Percentiles rank a stretch among this genome's conserved stretches.
Evolutionary conservation across 2,797 vertebrate genomes (phyloP).

Genomic region (Limnodromus scolopaceus): DNA sequence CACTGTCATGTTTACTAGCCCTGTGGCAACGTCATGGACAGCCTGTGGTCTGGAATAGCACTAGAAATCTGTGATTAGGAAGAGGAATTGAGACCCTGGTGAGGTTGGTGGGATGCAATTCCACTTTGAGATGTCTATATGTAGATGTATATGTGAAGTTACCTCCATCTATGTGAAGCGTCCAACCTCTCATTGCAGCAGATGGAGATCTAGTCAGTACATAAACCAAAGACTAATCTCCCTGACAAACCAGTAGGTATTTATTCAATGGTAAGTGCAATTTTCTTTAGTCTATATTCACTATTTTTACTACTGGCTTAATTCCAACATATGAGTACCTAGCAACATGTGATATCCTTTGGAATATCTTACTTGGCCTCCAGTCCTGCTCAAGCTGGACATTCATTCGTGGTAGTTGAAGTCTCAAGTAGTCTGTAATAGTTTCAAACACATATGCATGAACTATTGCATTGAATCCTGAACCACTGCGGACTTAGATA

Average conservation of each 20-base stretch:
- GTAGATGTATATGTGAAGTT: not conserved
- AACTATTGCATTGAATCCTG: not conserved
- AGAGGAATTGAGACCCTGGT: not conserved
- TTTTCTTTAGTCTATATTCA: not conserved
- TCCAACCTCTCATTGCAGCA: not conserved
- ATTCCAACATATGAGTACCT: not conserved
- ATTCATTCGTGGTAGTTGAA: not conserved
- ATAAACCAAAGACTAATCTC: not conserved
- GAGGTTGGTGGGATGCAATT: not conserved
- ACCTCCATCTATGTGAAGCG: not conserved
- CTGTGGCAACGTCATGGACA: rapidly evolving
- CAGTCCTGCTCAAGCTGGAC: not conserved
- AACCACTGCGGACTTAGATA: not conserved
- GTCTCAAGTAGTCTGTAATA: not conserved
- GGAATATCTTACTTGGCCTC: not conserved
- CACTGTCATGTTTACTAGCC: rapidly evolving
- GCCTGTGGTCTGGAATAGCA: not conserved
- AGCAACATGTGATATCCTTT: not conserved
- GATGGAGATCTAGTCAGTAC: not conserved
- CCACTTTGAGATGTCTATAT: not conserved
- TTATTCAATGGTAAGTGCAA: not conserved
- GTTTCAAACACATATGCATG: not conserved
- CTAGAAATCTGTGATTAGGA: rapidly evolving
- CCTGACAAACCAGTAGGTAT: not conserved
- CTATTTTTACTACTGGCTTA: not conserved